Conservation (phyloP, 2,113 vertebrate genomes). For the Chrysemys picta region DNA sequence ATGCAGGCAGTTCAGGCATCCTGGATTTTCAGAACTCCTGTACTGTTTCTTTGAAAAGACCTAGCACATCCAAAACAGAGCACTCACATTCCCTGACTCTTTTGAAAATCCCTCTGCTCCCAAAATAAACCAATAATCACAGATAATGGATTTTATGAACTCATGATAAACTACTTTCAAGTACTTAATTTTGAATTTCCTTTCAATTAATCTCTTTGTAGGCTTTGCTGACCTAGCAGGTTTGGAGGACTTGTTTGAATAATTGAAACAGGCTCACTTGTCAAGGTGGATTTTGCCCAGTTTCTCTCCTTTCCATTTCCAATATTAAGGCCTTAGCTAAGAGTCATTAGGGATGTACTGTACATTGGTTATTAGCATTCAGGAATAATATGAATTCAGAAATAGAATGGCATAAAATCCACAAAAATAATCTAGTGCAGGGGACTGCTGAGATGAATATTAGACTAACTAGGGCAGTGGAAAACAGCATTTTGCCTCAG, state of each 20-base stretch:
- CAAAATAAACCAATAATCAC: not conserved
- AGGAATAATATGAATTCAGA: not conserved
- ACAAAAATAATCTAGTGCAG: not conserved
- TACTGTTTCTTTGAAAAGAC: not conserved
- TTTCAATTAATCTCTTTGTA: not conserved
- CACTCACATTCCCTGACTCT: not conserved
- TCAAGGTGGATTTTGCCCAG: not conserved
- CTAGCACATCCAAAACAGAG: not conserved
- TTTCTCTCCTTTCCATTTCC: not conserved
- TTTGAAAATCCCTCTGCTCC: not conserved
- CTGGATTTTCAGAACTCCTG: not conserved
- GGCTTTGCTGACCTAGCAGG: not conserved
- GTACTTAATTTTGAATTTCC: not conserved
- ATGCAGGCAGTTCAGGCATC: not conserved
- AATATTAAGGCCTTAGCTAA: not conserved
- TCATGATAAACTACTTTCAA: not conserved
- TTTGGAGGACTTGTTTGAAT: not conserved
- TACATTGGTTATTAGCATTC: not conserved
- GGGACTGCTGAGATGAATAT: not conserved
- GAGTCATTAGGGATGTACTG: not conserved
- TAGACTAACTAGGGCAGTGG: not conserved
- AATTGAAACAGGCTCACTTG: not conserved
- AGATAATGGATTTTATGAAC: not conserved
- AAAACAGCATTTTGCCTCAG: not conserved
- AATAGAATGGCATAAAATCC: not conserved